phyloP scores from a whole-genome alignment of 2,888 invertebrate genomes.

The Tetropium fuscum region DNA sequence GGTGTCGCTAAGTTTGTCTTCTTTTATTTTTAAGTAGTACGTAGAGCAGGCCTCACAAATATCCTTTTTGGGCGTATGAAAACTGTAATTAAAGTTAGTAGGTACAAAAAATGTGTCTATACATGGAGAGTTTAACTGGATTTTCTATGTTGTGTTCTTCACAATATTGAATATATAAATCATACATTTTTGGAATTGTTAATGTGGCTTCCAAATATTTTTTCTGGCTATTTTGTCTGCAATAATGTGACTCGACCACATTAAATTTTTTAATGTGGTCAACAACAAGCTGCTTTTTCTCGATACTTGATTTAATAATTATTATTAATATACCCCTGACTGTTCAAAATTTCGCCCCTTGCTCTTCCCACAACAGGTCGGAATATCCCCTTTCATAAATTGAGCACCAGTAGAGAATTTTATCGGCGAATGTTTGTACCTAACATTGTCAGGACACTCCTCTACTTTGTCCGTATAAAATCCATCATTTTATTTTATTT shows the following conservation, averaged over 20 bases:
- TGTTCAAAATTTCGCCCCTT: no score
- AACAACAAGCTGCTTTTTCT: conserved; percentile 24
- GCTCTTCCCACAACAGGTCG: no score
- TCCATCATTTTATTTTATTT: no score
- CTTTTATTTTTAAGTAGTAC: no score
- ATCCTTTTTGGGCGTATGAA: conserved; percentile 33
- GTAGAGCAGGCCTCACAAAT: no score
- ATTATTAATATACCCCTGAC: no score
- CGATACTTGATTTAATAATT: conserved; percentile 20
- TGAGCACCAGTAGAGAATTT: no score
- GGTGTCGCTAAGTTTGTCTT: no score
- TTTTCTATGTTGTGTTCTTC: conserved; percentile 26
- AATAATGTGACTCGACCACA: conserved; percentile 28
- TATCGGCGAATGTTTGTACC: no score
- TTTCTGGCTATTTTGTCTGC: conserved; percentile 15
- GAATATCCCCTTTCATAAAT: no score
- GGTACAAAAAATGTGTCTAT: conserved; percentile 27
- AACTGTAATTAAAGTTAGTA: conserved; percentile 27
- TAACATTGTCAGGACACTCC: no score
- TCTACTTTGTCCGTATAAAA: no score
- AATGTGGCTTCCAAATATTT: conserved; percentile 27
- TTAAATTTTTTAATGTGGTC: conserved; percentile 26
- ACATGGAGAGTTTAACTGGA: conserved; percentile 31
- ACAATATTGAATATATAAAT: conserved; percentile 28
- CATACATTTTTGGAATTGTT: conserved; percentile 31